Evolutionary conservation across 2,797 vertebrate genomes (phyloP).

Genomic region (Stomatorhinus walkeri): DNA sequence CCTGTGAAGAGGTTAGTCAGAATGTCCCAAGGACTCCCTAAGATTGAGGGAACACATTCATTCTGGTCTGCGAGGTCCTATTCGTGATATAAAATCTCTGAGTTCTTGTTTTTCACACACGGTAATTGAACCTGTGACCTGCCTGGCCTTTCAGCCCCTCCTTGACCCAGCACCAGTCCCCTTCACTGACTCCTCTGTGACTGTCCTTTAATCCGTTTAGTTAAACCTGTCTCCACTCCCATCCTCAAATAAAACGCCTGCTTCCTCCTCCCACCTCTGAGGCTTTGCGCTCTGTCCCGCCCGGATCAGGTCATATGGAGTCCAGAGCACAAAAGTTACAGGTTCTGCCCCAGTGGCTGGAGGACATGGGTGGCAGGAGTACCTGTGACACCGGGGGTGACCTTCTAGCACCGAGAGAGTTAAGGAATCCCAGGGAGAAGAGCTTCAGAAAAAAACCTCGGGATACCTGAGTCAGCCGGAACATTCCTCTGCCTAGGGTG

Average conservation of each 20-base stretch:
- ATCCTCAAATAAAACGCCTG: background rate
- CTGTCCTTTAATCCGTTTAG: background rate
- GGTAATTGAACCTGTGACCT: background rate
- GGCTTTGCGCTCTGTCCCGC: background rate
- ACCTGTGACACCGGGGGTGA: background rate
- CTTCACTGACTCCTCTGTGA: background rate
- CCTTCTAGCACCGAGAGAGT: background rate
- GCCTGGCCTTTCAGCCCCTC: background rate
- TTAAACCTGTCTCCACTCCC: slow-evolving; percentile 12
- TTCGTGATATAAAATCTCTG: background rate
- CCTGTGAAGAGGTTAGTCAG: background rate
- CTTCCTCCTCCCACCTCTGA: background rate
- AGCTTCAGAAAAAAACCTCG: background rate
- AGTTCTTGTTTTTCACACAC: background rate
- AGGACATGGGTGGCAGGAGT: background rate
- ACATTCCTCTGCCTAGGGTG: background rate
- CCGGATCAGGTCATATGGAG: background rate
- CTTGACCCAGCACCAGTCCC: background rate
- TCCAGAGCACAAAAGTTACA: background rate
- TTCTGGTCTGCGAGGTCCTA: background rate
- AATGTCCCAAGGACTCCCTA: background rate
- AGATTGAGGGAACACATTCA: background rate
- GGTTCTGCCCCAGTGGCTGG: background rate
- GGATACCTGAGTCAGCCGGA: background rate
- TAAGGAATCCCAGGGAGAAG: background rate